A percentile compares a stretch with the other conserved stretches of the same genome.
Evolutionary conservation across 2,113 vertebrate species (phyloP).

Genomic region (Platichthys flesus): DNA sequence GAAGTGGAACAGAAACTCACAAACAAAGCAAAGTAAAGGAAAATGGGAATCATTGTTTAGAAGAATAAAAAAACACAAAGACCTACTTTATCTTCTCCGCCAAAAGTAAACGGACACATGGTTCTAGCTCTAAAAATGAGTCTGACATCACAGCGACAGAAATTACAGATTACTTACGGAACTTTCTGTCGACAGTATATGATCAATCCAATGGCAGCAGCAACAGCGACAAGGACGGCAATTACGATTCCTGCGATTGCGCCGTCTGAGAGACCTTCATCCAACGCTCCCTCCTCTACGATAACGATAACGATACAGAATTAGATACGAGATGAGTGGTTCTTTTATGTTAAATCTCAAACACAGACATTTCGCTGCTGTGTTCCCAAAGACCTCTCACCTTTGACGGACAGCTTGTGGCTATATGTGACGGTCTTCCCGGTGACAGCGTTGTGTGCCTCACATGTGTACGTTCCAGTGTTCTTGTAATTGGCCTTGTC

Average conservation of each 20-base stretch:
- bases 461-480: constrained; percentile 73
- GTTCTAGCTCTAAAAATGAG: no score
- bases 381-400: constrained; percentile 42
- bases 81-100: no score
- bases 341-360: background rate
- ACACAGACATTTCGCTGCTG: background rate
- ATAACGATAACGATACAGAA: background rate
- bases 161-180: constrained; percentile 76
- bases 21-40: background rate
- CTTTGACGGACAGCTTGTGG: constrained; percentile 67
- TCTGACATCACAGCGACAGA: no score
- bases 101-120: no score
- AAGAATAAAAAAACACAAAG: background rate
- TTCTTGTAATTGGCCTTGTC: background rate
- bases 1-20: background rate
- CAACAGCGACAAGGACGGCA: constrained; percentile 59
- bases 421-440: background rate
- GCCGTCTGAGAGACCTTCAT: constrained; percentile 71
- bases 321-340: background rate
- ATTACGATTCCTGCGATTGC: constrained; percentile 83
- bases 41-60: background rate
- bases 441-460: constrained; percentile 67
- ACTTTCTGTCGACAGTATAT: constrained; percentile 65
- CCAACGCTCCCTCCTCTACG: constrained; percentile 46
- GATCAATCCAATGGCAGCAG: constrained; percentile 35